Percentiles rank a stretch among this genome's conserved stretches.
Conservation (phyloP, 2,797 vertebrate genomes). For the Thalassophryne amazonica region DNA sequence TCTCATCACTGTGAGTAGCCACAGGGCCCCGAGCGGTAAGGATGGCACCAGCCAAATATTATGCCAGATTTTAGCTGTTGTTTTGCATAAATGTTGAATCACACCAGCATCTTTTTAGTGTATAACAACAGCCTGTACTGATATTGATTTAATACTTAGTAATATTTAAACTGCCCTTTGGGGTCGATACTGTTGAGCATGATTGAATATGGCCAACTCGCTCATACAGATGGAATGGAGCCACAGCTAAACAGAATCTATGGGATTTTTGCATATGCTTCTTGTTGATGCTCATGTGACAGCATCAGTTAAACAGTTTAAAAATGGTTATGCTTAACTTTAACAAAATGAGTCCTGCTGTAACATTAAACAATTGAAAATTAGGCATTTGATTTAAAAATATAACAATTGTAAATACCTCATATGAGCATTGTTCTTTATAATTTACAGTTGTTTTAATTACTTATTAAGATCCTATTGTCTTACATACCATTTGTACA, state of each 20-base stretch:
- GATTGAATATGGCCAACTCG: constrained; percentile 62
- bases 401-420: too few relatives aligned
- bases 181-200: constrained; percentile 68
- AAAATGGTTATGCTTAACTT: not conserved
- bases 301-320: constrained; percentile 12
- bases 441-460: too few relatives aligned
- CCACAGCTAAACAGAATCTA: constrained; percentile 44
- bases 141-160: constrained; percentile 78
- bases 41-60: constrained; percentile 75
- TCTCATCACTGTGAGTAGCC: constrained; percentile 64
- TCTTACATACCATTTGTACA: too few relatives aligned
- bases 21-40: constrained; percentile 57
- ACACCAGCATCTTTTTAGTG: constrained; percentile 71
- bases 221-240: constrained; percentile 48
- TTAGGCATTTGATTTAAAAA: too few relatives aligned
- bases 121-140: constrained; percentile 67
- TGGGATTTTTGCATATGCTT: constrained; percentile 44
- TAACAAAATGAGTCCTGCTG: not conserved
- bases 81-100: constrained; percentile 81
- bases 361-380: too few relatives aligned
- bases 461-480: too few relatives aligned
- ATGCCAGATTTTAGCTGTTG: constrained; percentile 76
- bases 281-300: constrained; percentile 12
- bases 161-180: constrained; percentile 76
- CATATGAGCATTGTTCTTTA: too few relatives aligned